Conservation (phyloP, 2,888 invertebrate species). For the Synergus laeviventris region DNA sequence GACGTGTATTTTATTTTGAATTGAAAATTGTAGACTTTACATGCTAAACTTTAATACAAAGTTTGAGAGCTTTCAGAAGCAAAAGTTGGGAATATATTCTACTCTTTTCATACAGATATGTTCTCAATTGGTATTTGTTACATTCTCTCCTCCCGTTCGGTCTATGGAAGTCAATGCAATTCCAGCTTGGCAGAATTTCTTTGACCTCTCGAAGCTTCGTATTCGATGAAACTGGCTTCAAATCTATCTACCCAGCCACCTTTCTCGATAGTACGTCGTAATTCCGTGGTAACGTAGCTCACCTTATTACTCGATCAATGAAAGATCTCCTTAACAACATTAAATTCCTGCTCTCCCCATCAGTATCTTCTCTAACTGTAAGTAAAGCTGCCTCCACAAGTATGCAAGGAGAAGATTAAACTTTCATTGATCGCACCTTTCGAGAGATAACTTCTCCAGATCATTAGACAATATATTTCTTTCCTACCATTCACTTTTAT, state of each 20-base stretch:
- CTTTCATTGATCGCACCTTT: conserved; percentile 13
- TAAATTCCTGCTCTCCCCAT: conserved; percentile 8
- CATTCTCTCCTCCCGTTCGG: background rate
- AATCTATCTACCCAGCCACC: background rate
- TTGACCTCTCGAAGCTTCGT: background rate
- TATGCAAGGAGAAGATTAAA: conserved; percentile 20
- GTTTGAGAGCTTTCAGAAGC: too few relatives aligned
- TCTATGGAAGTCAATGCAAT: background rate
- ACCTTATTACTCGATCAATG: conserved; percentile 23
- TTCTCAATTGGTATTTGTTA: background rate
- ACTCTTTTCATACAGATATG: background rate
- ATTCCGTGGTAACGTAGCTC: background rate
- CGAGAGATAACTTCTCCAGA: conserved; percentile 25
- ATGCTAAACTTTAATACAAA: too few relatives aligned
- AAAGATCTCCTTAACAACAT: conserved; percentile 8
- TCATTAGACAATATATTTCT: conserved; percentile 22
- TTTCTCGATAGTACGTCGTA: conserved; percentile 3
- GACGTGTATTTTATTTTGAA: too few relatives aligned
- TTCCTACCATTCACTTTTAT: conserved; percentile 8
- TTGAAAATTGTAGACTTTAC: too few relatives aligned
- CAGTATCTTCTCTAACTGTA: background rate
- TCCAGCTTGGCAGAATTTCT: background rate
- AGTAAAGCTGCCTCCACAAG: conserved; percentile 18
- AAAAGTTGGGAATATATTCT: background rate
- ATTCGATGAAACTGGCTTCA: background rate